Conservation (phyloP, 2,113 vertebrate genomes). For the Lates calcarifer region DNA sequence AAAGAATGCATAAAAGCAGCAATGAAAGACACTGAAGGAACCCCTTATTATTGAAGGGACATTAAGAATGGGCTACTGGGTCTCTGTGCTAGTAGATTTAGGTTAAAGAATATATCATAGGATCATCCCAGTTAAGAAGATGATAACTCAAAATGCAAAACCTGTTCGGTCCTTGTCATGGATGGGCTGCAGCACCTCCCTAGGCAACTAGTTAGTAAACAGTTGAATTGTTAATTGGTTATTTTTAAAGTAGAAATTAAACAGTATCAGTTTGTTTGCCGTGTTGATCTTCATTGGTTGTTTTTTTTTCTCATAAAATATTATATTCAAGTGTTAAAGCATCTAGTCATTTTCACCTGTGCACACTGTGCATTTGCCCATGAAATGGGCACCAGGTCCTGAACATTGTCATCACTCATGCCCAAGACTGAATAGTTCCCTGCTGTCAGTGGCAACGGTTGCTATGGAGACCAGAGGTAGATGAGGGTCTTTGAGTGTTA, state of each 20-base stretch:
- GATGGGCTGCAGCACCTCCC: neutral
- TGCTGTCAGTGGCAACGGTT: slow-evolving; percentile 68
- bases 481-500: slow-evolving; percentile 62
- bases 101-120: neutral
- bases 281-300: too few relatives aligned
- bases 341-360: slow-evolving; percentile 4
- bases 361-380: slow-evolving; percentile 14
- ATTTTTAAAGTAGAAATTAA: neutral
- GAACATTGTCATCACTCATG: slow-evolving; percentile 52
- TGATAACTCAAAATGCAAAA: neutral
- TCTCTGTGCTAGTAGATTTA: neutral
- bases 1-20: neutral
- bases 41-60: neutral
- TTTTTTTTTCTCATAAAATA: slow-evolving; percentile 11
- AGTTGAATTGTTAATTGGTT: neutral
- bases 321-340: neutral
- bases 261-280: neutral
- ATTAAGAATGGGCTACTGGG: neutral
- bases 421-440: slow-evolving; percentile 48
- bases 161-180: slow-evolving; percentile 2
- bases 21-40: neutral
- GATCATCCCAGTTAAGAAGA: neutral
- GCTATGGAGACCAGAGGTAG: slow-evolving; percentile 68
- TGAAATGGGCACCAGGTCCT: slow-evolving; percentile 32
- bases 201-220: neutral